phyloP scores from a whole-genome alignment of 1,140 invertebrate species.

The Stenopsyche tienmushanensis region DNA sequence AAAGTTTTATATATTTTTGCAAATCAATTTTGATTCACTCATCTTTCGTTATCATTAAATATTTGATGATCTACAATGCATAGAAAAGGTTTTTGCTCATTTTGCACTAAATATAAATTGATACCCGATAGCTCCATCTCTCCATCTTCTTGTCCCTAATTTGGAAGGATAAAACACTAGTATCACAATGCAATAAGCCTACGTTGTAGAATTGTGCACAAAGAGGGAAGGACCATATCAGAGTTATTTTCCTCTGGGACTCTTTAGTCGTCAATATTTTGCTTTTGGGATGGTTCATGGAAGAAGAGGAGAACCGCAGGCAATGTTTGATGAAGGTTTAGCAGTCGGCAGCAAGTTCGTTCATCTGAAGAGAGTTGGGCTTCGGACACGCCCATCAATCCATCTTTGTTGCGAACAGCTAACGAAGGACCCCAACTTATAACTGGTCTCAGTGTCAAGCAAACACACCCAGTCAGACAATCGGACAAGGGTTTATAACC shows the following conservation, averaged over 20 bases:
- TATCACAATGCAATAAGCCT: background rate
- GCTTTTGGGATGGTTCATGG: background rate
- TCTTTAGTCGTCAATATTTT: conserved; percentile 4
- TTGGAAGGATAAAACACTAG: too few relatives aligned
- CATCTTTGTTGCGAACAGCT: conserved; percentile 34
- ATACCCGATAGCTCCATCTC: too few relatives aligned
- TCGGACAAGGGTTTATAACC: conserved; percentile 22
- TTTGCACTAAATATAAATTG: background rate
- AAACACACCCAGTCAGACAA: conserved; percentile 33
- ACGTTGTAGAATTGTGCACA: background rate
- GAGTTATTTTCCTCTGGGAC: background rate
- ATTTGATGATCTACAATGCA: background rate
- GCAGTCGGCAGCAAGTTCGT: background rate
- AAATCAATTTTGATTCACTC: too few relatives aligned
- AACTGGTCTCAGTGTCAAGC: conserved; percentile 24
- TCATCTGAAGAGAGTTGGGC: background rate
- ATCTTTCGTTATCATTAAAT: too few relatives aligned
- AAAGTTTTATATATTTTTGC: too few relatives aligned
- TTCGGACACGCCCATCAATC: conserved; percentile 37
- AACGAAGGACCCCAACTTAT: conserved; percentile 30
- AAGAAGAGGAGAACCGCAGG: background rate
- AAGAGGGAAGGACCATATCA: background rate
- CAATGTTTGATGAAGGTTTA: conserved; percentile 29
- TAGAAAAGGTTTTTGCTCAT: background rate
- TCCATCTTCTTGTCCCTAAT: background rate